phyloP scores from a whole-genome alignment of 2,888 invertebrate species.

The Rosalia funebris region DNA sequence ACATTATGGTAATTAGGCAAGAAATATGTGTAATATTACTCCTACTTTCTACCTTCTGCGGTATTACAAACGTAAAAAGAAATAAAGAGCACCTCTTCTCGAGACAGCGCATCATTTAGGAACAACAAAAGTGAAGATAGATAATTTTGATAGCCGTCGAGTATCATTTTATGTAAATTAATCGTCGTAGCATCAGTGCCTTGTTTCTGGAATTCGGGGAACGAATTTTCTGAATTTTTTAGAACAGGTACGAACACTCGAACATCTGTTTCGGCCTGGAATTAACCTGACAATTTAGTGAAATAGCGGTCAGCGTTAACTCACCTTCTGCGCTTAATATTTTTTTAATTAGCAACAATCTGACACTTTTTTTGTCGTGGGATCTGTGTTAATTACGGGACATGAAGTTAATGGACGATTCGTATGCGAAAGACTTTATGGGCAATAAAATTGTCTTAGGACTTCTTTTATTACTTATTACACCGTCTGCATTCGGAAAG shows the following conservation, averaged over 20 bases:
- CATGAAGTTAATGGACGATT: background rate
- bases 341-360: slow-evolving; percentile 41
- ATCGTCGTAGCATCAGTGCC: slow-evolving; percentile 34
- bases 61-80: slow-evolving; percentile 39
- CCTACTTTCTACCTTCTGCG: slow-evolving; percentile 28
- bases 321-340: slow-evolving; percentile 33
- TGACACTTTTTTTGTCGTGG: slow-evolving; percentile 30
- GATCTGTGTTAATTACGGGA: background rate
- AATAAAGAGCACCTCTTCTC: slow-evolving; percentile 41
- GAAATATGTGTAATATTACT: slow-evolving; percentile 44
- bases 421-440: background rate
- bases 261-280: slow-evolving; percentile 52
- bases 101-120: slow-evolving; percentile 50
- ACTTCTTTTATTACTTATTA: background rate
- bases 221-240: slow-evolving; percentile 58
- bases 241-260: slow-evolving; percentile 58
- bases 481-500: background rate
- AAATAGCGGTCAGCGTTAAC: slow-evolving; percentile 49
- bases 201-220: slow-evolving; percentile 56
- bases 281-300: slow-evolving; percentile 55
- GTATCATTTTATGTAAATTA: slow-evolving; percentile 52
- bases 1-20: slow-evolving; percentile 41
- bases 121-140: slow-evolving; percentile 49
- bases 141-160: slow-evolving; percentile 49
- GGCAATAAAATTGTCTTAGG: background rate